These are phyloP conservation scores for Pavo muticus DNA, from an alignment of 2,113 vertebrate genomes.

Conservation along the genomic window DNA sequence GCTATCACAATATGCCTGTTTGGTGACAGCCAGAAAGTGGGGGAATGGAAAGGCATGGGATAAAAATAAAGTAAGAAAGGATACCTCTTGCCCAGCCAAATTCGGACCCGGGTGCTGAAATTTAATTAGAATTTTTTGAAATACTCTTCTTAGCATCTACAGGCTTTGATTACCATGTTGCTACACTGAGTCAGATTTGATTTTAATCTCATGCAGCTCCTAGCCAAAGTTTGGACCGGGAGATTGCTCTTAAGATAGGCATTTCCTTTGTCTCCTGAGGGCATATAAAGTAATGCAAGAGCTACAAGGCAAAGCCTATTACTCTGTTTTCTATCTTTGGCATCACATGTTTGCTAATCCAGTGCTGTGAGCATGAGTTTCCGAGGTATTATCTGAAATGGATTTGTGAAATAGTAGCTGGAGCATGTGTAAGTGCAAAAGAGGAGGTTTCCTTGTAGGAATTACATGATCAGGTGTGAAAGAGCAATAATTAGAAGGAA, in stretches of 20 bases:
- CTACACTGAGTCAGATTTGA: not conserved
- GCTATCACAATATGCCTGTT: not conserved
- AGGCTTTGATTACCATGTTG: not conserved
- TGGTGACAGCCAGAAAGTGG: not conserved
- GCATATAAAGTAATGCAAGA: not conserved
- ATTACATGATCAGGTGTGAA: not conserved
- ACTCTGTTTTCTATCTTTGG: conserved; percentile 58
- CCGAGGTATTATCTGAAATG: conserved; percentile 24
- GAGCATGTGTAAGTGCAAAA: not conserved
- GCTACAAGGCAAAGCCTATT: conserved; percentile 53
- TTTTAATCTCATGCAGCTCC: not conserved
- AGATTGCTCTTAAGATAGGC: not conserved
- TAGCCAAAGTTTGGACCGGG: not conserved
- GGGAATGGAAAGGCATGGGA: not conserved
- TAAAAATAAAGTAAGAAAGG: not conserved
- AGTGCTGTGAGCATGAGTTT: not conserved
- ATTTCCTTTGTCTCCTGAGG: not conserved
- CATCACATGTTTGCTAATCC: conserved; percentile 31
- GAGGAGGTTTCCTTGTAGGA: not conserved
- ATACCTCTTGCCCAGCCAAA: not conserved
- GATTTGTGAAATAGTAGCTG: not conserved
- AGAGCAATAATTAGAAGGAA: not conserved
- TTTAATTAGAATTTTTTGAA: not conserved
- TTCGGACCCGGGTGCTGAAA: not conserved
- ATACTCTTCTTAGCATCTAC: not conserved